Conservation (phyloP, 2,888 invertebrate genomes). For the Drosophila borealis region DNA sequence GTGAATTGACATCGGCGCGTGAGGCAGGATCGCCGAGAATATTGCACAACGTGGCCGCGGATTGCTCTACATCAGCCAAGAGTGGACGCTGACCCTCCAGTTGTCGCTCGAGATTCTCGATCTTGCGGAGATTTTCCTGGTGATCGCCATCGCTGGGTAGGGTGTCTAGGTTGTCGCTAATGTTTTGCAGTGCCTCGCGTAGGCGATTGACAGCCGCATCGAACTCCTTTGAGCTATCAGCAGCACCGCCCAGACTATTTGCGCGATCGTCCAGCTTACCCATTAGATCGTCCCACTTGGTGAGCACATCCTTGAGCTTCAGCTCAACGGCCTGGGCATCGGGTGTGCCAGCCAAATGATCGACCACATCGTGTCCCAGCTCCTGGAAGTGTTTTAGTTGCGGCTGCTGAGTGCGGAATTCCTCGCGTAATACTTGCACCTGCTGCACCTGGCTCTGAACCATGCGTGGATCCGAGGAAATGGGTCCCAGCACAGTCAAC, state of each 20-base stretch:
- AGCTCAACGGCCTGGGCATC: slow-evolving; percentile 89
- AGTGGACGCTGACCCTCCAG: slow-evolving; percentile 95
- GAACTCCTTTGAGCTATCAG: slow-evolving; percentile 96
- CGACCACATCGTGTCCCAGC: slow-evolving; percentile 91
- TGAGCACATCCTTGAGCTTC: slow-evolving; percentile 90
- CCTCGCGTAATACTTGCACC: slow-evolving; percentile 96
- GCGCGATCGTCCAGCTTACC: slow-evolving; percentile 94
- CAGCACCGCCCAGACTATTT: slow-evolving; percentile 94
- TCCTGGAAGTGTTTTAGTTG: slow-evolving; percentile 94
- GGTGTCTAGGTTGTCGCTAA: slow-evolving; percentile 94
- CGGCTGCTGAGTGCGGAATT: slow-evolving; percentile 96
- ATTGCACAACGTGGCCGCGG: slow-evolving; percentile 94
- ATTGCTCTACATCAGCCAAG: slow-evolving; percentile 94
- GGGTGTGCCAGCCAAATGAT: slow-evolving; percentile 86
- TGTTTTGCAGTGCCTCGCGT: slow-evolving; percentile 93
- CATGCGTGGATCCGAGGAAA: slow-evolving; percentile 97
- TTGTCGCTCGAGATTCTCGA: slow-evolving; percentile 94
- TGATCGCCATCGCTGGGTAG: slow-evolving; percentile 92
- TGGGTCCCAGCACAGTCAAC: slow-evolving; percentile 97
- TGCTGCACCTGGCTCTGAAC: slow-evolving; percentile 98
- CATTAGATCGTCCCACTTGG: slow-evolving; percentile 93
- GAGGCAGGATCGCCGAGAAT: slow-evolving; percentile 96
- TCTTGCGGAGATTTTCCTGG: slow-evolving; percentile 93
- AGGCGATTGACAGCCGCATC: slow-evolving; percentile 94
- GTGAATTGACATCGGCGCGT: slow-evolving; percentile 95